Evolutionary conservation across 2,888 invertebrate genomes (phyloP), one percentile per base, ranked within the genome.

Genomic region (Adelphocoris suturalis): DNA sequence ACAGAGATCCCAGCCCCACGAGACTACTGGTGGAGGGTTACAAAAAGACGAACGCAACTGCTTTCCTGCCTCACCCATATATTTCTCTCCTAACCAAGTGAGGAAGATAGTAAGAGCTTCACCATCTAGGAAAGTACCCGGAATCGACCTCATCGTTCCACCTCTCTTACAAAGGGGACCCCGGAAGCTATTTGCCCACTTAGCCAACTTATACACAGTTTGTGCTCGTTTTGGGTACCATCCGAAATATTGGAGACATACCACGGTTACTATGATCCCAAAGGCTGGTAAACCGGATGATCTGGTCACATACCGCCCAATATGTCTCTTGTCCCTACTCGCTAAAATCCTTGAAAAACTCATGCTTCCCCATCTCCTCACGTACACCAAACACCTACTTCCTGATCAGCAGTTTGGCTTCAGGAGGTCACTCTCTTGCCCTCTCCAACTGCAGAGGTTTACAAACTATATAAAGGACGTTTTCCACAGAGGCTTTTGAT

Each of bases 131-230:
- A 78, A 78, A 28, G 78, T 46, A 28, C 78, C 78, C 2, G 78
- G 78, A 28, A 78, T 28, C 13, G 78, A 78, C 78, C 78, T 78
- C 14, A 78, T 78, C 28, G 78, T 78, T 28, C 78, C 28, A 46
- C 78, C 78, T 78, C 5, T 78, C 5, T 23, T 78, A n/a, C 37
- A 78, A 28, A 7, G 46, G 46, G 78, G 78, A 37, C 78, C 78
- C 16, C 9, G 78, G 46, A 78, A 78, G 46, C 28, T 78, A 28
- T 78, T 78, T 46, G 78, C 78, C 46, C 78, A 78, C 78, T 46
- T 78, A 78, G 78, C 78, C 78, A 78, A n/a, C 28, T 78, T 78
- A 46, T 78, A 78, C 78, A 78, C 78, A 28, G 78, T 28, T n/a
- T 78, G 78, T 28, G 46, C 12, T 78, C 78, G 46, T 5, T 0